phyloP scores from a whole-genome alignment of 2,888 invertebrate species.

The Drosophila borealis region DNA sequence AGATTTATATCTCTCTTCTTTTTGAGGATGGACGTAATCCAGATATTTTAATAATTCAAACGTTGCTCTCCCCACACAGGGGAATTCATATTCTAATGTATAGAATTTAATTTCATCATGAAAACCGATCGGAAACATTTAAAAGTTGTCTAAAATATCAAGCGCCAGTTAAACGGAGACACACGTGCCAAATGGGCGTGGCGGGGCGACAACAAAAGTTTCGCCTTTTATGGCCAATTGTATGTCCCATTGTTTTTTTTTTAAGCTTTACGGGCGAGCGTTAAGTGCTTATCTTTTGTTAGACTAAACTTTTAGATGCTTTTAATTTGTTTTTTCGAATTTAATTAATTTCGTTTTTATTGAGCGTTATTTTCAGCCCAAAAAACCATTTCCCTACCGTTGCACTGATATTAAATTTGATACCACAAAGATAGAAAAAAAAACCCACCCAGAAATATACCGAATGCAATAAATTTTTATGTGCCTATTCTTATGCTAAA shows the following conservation, averaged over 20 bases:
- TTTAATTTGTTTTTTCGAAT: constrained; percentile 50
- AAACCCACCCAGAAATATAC: constrained; percentile 58
- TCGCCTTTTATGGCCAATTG: constrained; percentile 52
- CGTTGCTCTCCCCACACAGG: constrained; percentile 33
- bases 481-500: constrained; percentile 74
- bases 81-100: constrained; percentile 51
- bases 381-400: constrained; percentile 38
- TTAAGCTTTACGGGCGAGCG: constrained; percentile 32
- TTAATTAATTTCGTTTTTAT: constrained; percentile 65
- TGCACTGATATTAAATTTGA: constrained; percentile 34
- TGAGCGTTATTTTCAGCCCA: constrained; percentile 27
- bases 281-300: constrained; percentile 55
- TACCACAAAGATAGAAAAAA: constrained; percentile 8
- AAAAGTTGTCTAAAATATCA: constrained; percentile 33
- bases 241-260: constrained; percentile 55
- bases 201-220: constrained; percentile 19
- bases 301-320: constrained; percentile 41
- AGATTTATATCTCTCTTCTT: neutral
- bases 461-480: constrained; percentile 67
- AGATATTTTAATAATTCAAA: constrained; percentile 26
- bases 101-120: constrained; percentile 51
- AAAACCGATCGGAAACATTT: constrained; percentile 25
- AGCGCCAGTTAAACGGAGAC: constrained; percentile 23
- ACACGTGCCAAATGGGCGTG: constrained; percentile 63
- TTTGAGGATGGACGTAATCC: constrained; percentile 12